A percentile compares a stretch with the other conserved stretches of the same genome.
Conservation (phyloP, 2,797 vertebrate genomes). For the Poecilia gillii region DNA sequence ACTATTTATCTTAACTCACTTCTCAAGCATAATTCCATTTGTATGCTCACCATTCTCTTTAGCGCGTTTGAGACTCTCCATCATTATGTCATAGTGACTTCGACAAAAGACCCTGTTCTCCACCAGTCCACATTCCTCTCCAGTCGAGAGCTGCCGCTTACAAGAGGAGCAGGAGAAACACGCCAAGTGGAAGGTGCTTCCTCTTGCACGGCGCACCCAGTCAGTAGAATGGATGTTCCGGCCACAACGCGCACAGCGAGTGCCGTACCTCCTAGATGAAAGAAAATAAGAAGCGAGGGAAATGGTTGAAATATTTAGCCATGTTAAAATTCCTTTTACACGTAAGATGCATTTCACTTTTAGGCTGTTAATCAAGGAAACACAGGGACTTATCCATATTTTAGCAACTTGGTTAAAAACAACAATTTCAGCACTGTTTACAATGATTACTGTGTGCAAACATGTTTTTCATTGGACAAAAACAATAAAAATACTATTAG, state of each 20-base stretch:
- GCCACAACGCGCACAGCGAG: conserved; percentile 94
- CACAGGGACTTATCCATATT: neutral
- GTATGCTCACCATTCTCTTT: conserved; percentile 88
- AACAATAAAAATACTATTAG: neutral
- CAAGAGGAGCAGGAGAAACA: conserved; percentile 96
- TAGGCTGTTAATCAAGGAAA: neutral
- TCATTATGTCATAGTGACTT: conserved; percentile 91
- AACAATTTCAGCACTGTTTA: neutral
- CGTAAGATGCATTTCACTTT: neutral
- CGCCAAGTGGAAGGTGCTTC: conserved; percentile 93
- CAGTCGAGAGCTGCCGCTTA: conserved; percentile 93
- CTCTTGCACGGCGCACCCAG: conserved; percentile 94
- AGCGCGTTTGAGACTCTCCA: conserved; percentile 92
- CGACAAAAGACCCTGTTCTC: conserved; percentile 94
- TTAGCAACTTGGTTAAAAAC: neutral
- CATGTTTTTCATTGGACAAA: neutral
- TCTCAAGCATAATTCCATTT: neutral
- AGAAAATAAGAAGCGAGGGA: neutral
- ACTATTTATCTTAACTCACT: neutral
- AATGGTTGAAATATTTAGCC: neutral
- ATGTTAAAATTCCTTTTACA: neutral
- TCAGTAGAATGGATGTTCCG: conserved; percentile 93
- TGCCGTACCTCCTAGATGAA: conserved; percentile 89
- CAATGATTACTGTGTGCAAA: neutral
- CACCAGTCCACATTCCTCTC: conserved; percentile 93